These are phyloP conservation scores for Gasterosteus aculeatus DNA, from an alignment of 2,113 vertebrate species.

Conservation along the genomic window DNA sequence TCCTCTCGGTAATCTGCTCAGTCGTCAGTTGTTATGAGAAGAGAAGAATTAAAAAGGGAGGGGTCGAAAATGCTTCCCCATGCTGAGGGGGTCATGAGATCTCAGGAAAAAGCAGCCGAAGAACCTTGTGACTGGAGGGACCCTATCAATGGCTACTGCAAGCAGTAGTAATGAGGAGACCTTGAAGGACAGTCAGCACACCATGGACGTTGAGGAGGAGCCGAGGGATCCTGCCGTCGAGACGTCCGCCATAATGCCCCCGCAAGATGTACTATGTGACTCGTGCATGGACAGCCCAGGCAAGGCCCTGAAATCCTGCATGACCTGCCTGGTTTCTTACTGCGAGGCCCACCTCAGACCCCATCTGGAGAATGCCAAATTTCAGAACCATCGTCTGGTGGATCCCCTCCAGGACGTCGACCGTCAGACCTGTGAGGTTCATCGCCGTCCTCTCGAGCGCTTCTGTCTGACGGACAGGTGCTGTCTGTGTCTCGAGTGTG, in stretches of 20 bases:
- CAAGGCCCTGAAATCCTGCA: conserved; percentile 84
- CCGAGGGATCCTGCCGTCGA: neutral
- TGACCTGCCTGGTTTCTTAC: conserved; percentile 90
- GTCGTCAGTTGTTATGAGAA: neutral
- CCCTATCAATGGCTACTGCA: conserved; percentile 34
- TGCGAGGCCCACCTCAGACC: conserved; percentile 86
- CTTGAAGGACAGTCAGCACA: conserved; percentile 10
- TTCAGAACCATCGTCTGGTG: conserved; percentile 85
- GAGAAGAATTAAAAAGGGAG: conserved; percentile 18
- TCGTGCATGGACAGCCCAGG: conserved; percentile 78
- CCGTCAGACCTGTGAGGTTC: conserved; percentile 78
- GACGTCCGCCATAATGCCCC: neutral
- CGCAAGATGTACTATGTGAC: conserved; percentile 79
- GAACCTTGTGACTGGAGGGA: neutral
- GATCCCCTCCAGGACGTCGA: conserved; percentile 80
- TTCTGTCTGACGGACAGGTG: conserved; percentile 79
- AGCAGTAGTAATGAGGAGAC: conserved; percentile 14
- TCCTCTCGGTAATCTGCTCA: conserved; percentile 10
- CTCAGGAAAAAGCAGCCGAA: neutral
- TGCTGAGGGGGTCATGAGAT: conserved; percentile 3
- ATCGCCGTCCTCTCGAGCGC: conserved; percentile 83
- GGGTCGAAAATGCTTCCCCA: conserved; percentile 18
- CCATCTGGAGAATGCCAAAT: conserved; percentile 84
- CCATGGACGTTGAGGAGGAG: neutral
- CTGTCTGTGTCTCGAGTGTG: conserved; percentile 85